Evolutionary conservation across 2,113 vertebrate genomes (phyloP), one percentile per base, ranked within the genome.

Genomic region (Sturnira hondurensis): DNA sequence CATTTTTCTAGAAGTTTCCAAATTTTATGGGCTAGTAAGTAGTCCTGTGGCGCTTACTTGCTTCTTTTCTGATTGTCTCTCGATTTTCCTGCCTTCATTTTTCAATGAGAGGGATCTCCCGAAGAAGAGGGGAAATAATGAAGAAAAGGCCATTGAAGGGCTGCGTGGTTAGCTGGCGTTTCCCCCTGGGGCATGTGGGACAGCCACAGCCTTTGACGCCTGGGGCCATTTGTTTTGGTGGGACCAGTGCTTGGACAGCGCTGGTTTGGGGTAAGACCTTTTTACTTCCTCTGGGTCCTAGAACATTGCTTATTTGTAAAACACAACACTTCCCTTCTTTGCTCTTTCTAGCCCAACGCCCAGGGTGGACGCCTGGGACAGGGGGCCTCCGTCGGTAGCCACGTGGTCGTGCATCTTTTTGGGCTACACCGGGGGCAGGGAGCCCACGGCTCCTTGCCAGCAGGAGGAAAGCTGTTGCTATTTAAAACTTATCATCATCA

Each of bases 281-380:
- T 89, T 56, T 74, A 90, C 28, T 86, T 94, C 41, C 41, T 94
- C 76, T 74, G 89, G n/a, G 33, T 86, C 74, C 65, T 84, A 43
- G 70, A 83, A 47, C 6, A 2, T 52, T 78, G 9, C 78, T 86
- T 43, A 54, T 63, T 92, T 84, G 28, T 71, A 95, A 96, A 93
- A 68, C 2, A 11, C 1, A 2, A 47, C 50, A 65, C 65, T 94
- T 76, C 33, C 56, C 81, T 70, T 76, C 81, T 78, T 70, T 76
- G 47, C 68, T 77, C 45, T 19, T 58, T 63, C 47, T 28, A 80
- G 52, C 47, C 73, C 16, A 47, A 22, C 43, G 20, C 9, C 50
- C 54, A 61, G 45, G 20, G 82, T 43, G 54, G 82, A 38, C 10
- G 9, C 71, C 41, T 15, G 4, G n/a, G 24, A 52, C 20, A 24